Conservation (phyloP, 2,888 invertebrate genomes). For the Campaea margaritaria region DNA sequence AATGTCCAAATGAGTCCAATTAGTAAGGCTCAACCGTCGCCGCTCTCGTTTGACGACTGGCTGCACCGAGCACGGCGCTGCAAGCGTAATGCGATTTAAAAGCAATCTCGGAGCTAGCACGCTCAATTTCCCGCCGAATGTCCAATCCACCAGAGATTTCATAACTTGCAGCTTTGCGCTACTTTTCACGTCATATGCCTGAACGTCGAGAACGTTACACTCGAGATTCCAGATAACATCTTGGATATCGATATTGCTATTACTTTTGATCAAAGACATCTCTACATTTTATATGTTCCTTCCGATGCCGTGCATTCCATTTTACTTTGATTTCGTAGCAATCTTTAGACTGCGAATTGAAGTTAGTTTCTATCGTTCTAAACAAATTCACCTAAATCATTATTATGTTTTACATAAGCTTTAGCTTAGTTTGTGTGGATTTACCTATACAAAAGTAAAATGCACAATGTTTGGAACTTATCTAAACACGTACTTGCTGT, state of each 20-base stretch:
- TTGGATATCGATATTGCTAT: constrained; percentile 17
- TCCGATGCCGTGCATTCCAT: too few relatives aligned
- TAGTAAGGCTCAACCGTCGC: constrained; percentile 46
- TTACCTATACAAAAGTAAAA: too few relatives aligned
- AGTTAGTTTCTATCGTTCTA: too few relatives aligned
- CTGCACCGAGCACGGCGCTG: constrained; percentile 54
- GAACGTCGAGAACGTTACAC: constrained; percentile 1
- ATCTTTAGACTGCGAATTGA: too few relatives aligned
- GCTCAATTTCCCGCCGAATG: constrained; percentile 76
- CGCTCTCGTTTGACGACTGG: constrained; percentile 46
- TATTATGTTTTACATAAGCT: too few relatives aligned
- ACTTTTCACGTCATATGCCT: constrained; percentile 21
- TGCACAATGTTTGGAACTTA: too few relatives aligned
- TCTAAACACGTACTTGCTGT: too few relatives aligned
- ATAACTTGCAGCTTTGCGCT: constrained; percentile 36
- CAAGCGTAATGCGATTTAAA: constrained; percentile 76
- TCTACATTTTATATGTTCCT: constrained; percentile 2
- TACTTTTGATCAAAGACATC: constrained; percentile 2
- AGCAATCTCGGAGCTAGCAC: constrained; percentile 73
- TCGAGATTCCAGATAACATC: background rate
- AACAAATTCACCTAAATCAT: too few relatives aligned
- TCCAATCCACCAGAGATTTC: constrained; percentile 54
- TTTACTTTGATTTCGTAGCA: too few relatives aligned
- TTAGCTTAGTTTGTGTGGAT: too few relatives aligned
- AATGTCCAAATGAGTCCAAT: constrained; percentile 48